Base-by-base conservation (phyloP, 2,113 vertebrate genomes). In the Malurus alboscapulatus region DNA sequence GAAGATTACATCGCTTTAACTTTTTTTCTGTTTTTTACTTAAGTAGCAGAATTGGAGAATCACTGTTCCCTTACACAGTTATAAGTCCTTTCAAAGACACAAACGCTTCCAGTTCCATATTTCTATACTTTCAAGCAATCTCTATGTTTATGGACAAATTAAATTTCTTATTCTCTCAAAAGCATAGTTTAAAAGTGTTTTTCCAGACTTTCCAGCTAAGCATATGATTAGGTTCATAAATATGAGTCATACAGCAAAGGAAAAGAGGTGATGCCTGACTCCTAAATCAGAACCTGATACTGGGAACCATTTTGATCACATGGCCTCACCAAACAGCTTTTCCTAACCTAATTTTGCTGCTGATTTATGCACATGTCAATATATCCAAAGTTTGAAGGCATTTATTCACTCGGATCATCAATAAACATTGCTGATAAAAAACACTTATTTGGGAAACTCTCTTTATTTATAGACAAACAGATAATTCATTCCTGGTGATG, bases 261-360 rank as follows among this genome's bases (percentile, higher is more conserved):
- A 53, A 61, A 61, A 54, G 48, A 59, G 42, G 72, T 72, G 55
- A 55, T 36, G 40, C 7, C 40, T 53, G 48, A 54, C 30, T 76
- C 38, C 66, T 32, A 53, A 80, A 55, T 36, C 58, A 68, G 51
- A 59, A 58, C 32, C 47, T 62, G 11, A 40, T 9, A 58, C 8
- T 0, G 1, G 1, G 47, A 68, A 48, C 7, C 0, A 0, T 45
- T 74, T 83, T 0, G 0, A 12, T 72, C 48, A 27, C 2, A 9
- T 5, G 6, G 48, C 30, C 61, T 50, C 66, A 76, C 75, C 55
- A 58, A 58, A 26, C 58, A 62, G 50, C 75, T 61, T 71, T 25
- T 47, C 48, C 75, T 32, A 61, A 65, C 8, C 26, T 30, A 14
- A 51, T 26, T 47, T 14, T 66, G 54, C 54, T 68, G 78, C 42